phyloP scores from a whole-genome alignment of 1,140 invertebrate genomes.

The Thaumatotibia leucotreta region DNA sequence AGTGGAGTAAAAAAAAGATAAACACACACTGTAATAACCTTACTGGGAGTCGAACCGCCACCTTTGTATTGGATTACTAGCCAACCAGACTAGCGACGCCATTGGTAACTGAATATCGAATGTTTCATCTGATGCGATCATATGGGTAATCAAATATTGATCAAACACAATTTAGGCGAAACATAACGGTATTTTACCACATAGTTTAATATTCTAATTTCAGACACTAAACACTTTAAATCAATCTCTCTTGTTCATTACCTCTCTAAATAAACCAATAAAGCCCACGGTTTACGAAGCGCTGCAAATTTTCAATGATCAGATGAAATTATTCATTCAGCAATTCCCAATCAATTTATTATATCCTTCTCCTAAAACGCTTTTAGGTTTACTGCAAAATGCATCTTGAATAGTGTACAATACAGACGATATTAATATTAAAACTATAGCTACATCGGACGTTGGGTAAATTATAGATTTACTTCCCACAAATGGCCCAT shows the following conservation, averaged over 20 bases:
- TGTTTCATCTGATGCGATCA: no score
- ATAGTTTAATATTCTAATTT: background rate
- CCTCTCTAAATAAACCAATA: constrained; percentile 9
- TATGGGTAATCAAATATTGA: no score
- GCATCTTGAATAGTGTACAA: background rate
- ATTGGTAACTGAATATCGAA: no score
- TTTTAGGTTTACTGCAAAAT: background rate
- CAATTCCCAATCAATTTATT: background rate
- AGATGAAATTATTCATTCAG: constrained; percentile 13
- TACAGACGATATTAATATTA: background rate
- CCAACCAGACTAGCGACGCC: no score
- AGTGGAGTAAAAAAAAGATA: no score
- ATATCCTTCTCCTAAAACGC: background rate
- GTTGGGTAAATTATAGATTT: background rate
- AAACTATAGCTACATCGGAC: background rate
- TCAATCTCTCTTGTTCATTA: background rate
- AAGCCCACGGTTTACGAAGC: background rate
- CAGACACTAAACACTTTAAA: background rate
- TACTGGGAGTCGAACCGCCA: no score
- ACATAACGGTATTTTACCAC: background rate
- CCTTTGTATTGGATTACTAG: no score
- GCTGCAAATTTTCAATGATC: constrained; percentile 11
- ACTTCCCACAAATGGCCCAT: constrained; percentile 1
- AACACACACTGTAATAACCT: no score
- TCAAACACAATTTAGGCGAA: background rate